Evolutionary conservation across 2,888 invertebrate genomes (phyloP).

Genomic region (Chaetoderma sp.): DNA sequence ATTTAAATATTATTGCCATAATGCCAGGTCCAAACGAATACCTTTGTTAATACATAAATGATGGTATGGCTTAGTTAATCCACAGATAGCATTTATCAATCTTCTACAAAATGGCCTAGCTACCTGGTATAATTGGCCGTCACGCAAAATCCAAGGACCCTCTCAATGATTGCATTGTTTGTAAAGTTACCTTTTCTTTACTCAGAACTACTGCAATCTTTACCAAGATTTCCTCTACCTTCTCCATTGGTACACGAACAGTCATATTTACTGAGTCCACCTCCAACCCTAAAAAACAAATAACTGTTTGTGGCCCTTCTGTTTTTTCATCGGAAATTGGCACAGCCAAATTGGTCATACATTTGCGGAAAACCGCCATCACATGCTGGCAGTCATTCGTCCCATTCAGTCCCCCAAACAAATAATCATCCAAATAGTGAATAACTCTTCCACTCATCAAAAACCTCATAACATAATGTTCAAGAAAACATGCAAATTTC

Average conservation of each 20-base stretch:
- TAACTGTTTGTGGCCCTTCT: not conserved
- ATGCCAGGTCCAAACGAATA: too few relatives aligned
- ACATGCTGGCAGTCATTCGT: not conserved
- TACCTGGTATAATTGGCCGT: not conserved
- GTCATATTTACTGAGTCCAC: not conserved
- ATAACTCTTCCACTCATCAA: too few relatives aligned
- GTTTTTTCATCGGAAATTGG: not conserved
- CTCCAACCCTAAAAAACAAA: not conserved
- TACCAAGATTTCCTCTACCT: not conserved
- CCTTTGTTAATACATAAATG: too few relatives aligned
- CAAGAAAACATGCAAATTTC: constrained; percentile 18
- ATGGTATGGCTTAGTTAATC: too few relatives aligned
- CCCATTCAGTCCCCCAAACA: too few relatives aligned
- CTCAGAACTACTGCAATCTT: not conserved
- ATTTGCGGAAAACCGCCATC: not conserved
- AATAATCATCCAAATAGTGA: not conserved
- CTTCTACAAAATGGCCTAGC: too few relatives aligned
- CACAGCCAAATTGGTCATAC: not conserved
- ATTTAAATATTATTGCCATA: too few relatives aligned
- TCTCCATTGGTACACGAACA: not conserved
- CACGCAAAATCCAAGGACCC: not conserved
- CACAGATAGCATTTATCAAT: too few relatives aligned
- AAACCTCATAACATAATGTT: not conserved
- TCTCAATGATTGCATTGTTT: not conserved
- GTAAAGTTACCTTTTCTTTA: not conserved